These are phyloP conservation scores for Gymnocephalus cernua DNA, from an alignment of 2,113 vertebrate genomes.

Conservation along the genomic window DNA sequence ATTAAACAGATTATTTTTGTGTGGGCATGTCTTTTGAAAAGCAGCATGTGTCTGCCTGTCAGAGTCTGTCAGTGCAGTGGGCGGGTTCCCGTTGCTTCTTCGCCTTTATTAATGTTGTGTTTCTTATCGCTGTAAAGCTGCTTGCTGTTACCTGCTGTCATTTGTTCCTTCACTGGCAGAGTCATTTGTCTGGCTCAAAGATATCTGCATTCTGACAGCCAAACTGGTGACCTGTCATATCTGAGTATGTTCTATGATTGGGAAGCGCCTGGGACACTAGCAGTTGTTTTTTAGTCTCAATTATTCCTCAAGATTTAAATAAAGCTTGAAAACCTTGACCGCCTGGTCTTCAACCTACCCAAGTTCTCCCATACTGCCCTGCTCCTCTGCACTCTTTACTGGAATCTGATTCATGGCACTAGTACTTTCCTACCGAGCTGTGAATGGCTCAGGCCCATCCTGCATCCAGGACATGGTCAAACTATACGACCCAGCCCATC, in stretches of 20 bases:
- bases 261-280: too few species aligned
- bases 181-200: neutral
- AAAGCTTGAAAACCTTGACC: too few species aligned
- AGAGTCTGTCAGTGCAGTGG: neutral
- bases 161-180: conserved; percentile 6
- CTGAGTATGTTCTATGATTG: neutral
- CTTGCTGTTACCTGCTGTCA: neutral
- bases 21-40: conserved; percentile 12
- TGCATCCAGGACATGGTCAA: neutral
- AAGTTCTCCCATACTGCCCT: neutral
- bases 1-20: neutral
- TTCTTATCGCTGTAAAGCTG: neutral
- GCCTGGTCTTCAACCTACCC: neutral
- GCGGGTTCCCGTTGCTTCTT: neutral
- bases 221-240: neutral
- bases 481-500: neutral
- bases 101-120: neutral
- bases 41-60: neutral
- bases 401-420: neutral
- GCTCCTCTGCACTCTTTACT: neutral
- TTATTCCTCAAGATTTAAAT: too few species aligned
- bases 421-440: neutral
- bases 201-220: conserved; percentile 9
- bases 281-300: too few species aligned
- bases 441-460: neutral